phyloP scores from a whole-genome alignment of 2,797 vertebrate genomes.

The Chloroceryle amazona region DNA sequence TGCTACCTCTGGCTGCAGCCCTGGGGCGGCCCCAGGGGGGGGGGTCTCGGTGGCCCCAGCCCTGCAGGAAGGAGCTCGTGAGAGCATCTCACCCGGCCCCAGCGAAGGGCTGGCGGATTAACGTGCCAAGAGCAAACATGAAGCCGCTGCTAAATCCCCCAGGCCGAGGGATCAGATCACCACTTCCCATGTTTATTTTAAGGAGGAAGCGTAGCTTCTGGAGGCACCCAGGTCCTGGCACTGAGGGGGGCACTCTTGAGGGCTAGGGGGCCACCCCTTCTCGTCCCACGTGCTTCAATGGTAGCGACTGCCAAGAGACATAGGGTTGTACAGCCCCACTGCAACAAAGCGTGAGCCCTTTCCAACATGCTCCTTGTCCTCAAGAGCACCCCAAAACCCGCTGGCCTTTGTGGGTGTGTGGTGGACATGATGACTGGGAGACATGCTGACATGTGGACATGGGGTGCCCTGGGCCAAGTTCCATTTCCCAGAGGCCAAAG shows the following conservation, averaged over 20 bases:
- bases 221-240: neutral
- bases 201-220: neutral
- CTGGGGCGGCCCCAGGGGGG: too few relatives aligned
- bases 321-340: fast-evolving
- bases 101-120: neutral
- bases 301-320: neutral
- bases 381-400: neutral
- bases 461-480: fast-evolving
- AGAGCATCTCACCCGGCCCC: fast-evolving
- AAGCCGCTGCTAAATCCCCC: neutral
- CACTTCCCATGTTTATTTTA: constrained; percentile 63
- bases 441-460: too few relatives aligned
- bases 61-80: fast-evolving
- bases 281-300: fast-evolving
- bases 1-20: neutral
- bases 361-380: fast-evolving
- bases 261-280: fast-evolving
- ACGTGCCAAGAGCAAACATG: neutral
- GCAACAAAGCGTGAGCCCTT: fast-evolving
- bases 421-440: fast-evolving
- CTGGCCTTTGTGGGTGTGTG: fast-evolving
- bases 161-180: neutral
- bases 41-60: fast-evolving
- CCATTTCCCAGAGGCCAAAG: neutral
- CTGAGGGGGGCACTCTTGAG: neutral